Conservation (phyloP, 2,797 vertebrate species). For the Notolabrus celidotus region DNA sequence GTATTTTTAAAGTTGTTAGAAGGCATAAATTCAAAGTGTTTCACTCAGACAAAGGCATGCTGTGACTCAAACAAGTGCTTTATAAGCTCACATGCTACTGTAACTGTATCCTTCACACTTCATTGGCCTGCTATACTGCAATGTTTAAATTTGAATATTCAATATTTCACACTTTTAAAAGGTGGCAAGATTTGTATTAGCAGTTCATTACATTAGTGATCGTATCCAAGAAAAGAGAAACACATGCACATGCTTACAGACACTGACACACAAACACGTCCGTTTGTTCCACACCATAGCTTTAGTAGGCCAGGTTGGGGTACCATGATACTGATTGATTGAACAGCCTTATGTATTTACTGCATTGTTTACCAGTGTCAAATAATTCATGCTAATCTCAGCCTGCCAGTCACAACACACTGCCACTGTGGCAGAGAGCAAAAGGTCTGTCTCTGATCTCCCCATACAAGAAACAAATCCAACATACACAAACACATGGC, state of each 20-base stretch:
- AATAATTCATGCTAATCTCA: slow-evolving; percentile 76
- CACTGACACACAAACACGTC: background rate
- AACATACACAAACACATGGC: slow-evolving; percentile 40
- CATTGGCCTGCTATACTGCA: background rate
- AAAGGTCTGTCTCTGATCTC: slow-evolving; percentile 52
- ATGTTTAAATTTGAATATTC: slow-evolving; percentile 5
- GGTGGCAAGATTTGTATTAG: background rate
- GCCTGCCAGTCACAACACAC: slow-evolving; percentile 49
- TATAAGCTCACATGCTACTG: slow-evolving; percentile 9
- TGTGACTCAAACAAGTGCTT: slow-evolving; percentile 39
- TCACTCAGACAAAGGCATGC: slow-evolving; percentile 20
- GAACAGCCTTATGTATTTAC: slow-evolving; percentile 67
- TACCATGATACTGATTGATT: slow-evolving; percentile 58
- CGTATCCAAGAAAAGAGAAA: background rate
- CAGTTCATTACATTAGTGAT: background rate
- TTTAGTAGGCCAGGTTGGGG: slow-evolving; percentile 46
- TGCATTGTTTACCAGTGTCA: slow-evolving; percentile 68
- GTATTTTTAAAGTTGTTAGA: slow-evolving; percentile 39
- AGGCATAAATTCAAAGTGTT: slow-evolving; percentile 32
- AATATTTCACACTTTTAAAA: background rate
- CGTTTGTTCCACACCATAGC: slow-evolving; percentile 16
- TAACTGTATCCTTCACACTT: slow-evolving; percentile 9
- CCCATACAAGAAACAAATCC: slow-evolving; percentile 29
- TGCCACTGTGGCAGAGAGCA: slow-evolving; percentile 32
- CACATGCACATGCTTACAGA: background rate